These are phyloP conservation scores for Saxicola maurus DNA, from an alignment of 2,797 vertebrate species.

Conservation along the genomic window DNA sequence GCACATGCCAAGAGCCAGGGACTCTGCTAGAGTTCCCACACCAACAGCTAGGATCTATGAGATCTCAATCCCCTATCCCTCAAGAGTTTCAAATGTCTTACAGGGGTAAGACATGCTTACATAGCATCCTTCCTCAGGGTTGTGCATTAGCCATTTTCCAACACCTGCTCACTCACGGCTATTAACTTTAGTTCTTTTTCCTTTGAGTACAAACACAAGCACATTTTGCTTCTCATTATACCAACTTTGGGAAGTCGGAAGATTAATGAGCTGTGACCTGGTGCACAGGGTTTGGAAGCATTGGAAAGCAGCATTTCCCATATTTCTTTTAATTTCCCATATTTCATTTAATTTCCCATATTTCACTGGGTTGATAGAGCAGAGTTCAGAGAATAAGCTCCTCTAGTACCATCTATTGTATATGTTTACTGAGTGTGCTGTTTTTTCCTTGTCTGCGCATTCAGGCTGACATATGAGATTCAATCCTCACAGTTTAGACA, in stretches of 20 bases:
- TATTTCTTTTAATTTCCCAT: neutral
- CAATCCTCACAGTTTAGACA: neutral
- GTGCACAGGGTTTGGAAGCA: neutral
- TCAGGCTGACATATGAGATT: neutral
- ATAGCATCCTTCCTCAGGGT: neutral
- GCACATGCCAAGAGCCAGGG: neutral
- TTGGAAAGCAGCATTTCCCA: neutral
- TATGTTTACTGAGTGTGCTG: neutral
- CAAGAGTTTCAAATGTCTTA: neutral
- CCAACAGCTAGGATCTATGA: neutral
- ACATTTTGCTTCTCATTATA: neutral
- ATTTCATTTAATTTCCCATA: neutral
- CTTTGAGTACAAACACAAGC: neutral
- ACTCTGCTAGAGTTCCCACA: neutral
- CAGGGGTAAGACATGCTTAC: too few relatives aligned
- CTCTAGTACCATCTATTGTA: neutral
- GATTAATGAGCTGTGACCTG: neutral
- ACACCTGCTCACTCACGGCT: rapidly evolving
- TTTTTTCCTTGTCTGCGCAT: neutral
- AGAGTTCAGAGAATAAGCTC: neutral
- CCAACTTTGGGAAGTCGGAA: neutral
- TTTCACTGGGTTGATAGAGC: neutral
- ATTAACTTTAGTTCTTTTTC: neutral
- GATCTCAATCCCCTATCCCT: neutral
- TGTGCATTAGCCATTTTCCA: neutral